phyloP scores from a whole-genome alignment of 2,888 invertebrate species.

The Xestia rhomboidea region DNA sequence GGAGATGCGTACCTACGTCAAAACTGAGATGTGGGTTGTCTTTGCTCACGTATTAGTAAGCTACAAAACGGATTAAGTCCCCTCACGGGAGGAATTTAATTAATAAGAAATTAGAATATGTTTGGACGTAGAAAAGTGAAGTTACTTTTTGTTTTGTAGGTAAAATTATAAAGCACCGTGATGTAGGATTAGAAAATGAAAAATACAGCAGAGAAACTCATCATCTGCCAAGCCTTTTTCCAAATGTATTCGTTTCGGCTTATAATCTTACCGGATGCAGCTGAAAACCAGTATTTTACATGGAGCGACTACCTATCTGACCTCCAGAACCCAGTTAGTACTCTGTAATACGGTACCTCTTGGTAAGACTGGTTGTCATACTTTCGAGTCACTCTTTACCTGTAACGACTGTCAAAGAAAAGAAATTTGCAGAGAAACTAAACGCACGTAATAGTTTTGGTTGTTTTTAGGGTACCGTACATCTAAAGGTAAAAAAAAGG shows the following conservation, averaged over 20 bases:
- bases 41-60: conserved; percentile 76
- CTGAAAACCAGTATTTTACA: too few species aligned
- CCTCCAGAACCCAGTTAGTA: too few species aligned
- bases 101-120: conserved; percentile 77
- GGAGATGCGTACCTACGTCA: conserved; percentile 74
- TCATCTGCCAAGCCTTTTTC: too few species aligned
- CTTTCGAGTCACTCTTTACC: too few species aligned
- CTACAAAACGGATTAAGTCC: conserved; percentile 80
- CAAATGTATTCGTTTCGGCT: too few species aligned
- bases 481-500: too few species aligned
- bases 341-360: too few species aligned
- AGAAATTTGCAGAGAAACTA: neutral
- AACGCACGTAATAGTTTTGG: neutral
- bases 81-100: conserved; percentile 77
- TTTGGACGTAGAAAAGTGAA: conserved; percentile 50
- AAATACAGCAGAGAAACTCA: neutral
- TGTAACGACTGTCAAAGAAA: too few species aligned
- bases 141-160: conserved; percentile 3
- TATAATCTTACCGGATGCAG: too few species aligned
- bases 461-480: too few species aligned
- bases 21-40: conserved; percentile 78
- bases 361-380: too few species aligned
- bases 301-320: too few species aligned
- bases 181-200: neutral
- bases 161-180: neutral